Evolutionary conservation across 2,888 invertebrate genomes (phyloP).

Genomic region (Chirona hameri): DNA sequence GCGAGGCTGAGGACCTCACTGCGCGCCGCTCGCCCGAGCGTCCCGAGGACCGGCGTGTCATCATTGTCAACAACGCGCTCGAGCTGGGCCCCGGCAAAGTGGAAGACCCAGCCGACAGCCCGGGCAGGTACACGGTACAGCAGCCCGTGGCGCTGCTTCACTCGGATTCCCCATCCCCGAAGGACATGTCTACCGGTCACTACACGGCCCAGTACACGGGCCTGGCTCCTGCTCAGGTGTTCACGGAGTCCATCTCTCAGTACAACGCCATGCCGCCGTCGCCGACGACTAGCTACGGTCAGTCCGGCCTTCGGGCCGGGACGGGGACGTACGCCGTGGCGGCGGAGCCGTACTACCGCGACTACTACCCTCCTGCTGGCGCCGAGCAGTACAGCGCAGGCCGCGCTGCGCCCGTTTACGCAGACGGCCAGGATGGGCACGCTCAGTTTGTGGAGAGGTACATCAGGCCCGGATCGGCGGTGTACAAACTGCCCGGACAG

Average conservation of each 20-base stretch:
- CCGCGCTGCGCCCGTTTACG: background rate
- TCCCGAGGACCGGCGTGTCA: background rate
- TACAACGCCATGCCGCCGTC: constrained; percentile 7
- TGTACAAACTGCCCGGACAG: constrained; percentile 43
- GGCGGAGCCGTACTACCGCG: background rate
- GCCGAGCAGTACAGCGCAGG: background rate
- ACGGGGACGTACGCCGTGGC: background rate
- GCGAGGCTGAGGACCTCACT: constrained; percentile 78
- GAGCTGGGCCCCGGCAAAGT: background rate
- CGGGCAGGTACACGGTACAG: constrained; percentile 14
- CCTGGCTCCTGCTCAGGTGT: constrained; percentile 30
- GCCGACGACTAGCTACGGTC: background rate
- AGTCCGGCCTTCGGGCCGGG: background rate
- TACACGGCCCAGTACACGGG: constrained; percentile 29
- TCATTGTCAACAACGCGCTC: too few species aligned
- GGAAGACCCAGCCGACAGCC: background rate
- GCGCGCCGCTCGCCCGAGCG: constrained; percentile 49
- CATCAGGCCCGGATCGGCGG: constrained; percentile 43
- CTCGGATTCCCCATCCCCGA: constrained; percentile 7
- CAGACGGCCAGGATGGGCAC: background rate
- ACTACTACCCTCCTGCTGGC: background rate
- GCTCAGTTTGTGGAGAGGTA: constrained; percentile 62
- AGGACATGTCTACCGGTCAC: background rate
- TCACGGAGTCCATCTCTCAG: constrained; percentile 23
- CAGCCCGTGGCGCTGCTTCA: constrained; percentile 2